These are phyloP conservation scores for Agrochola macilenta DNA, from an alignment of 2,888 invertebrate species.

Conservation along the genomic window DNA sequence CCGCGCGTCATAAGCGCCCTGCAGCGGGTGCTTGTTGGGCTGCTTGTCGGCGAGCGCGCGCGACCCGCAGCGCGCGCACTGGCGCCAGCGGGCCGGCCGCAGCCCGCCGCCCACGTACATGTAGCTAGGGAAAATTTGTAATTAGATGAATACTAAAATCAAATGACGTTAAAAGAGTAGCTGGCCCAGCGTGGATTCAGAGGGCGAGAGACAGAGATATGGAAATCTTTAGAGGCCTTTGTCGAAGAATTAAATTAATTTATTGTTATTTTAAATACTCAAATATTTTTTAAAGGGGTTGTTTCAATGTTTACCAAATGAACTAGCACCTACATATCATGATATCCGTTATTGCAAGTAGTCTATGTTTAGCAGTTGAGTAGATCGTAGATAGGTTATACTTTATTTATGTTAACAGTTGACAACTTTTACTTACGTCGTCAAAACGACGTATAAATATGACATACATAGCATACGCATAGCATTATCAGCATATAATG, in stretches of 20 bases:
- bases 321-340: no score
- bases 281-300: not conserved
- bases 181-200: not conserved
- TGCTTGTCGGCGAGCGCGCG: constrained; percentile 75
- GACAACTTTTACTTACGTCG: no score
- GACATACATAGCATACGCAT: no score
- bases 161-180: not conserved
- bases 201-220: not conserved
- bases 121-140: constrained; percentile 72
- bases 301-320: no score
- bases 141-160: not conserved
- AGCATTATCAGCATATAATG: not conserved
- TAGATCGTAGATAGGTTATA: no score
- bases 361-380: no score
- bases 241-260: no score
- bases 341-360: no score
- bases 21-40: constrained; percentile 77
- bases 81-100: constrained; percentile 77
- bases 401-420: no score
- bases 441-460: no score
- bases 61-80: constrained; percentile 83
- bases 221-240: not conserved
- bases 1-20: constrained; percentile 80
- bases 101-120: constrained; percentile 85
- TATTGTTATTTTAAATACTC: not conserved